A percentile compares a stretch with the other conserved stretches of the same genome.
These are phyloP conservation scores for Rhinolophus sinicus DNA, from an alignment of 2,113 vertebrate species.

Conservation along the genomic window DNA sequence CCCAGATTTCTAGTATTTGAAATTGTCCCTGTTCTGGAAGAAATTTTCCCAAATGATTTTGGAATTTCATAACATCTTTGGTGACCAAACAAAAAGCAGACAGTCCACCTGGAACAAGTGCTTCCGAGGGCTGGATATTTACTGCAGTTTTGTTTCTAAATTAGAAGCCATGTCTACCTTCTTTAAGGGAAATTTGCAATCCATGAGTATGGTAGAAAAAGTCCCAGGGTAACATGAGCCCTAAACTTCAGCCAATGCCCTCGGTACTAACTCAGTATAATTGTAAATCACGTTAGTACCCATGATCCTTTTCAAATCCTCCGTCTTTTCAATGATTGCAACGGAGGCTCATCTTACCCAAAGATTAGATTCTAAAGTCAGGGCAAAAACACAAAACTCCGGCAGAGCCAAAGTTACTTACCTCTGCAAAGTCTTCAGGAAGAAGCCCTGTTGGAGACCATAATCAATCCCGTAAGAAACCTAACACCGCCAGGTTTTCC, in stretches of 20 bases:
- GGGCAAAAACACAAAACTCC: background rate
- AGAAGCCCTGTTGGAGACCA: background rate
- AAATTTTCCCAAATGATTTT: constrained; percentile 33
- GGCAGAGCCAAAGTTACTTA: background rate
- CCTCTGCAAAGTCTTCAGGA: background rate
- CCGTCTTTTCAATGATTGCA: background rate
- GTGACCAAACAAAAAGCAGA: constrained; percentile 26
- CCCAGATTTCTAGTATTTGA: background rate
- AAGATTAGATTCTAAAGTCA: background rate
- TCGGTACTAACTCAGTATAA: background rate
- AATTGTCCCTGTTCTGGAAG: background rate
- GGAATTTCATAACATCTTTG: background rate
- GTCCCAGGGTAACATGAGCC: background rate
- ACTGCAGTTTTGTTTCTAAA: background rate
- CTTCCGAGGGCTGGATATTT: background rate
- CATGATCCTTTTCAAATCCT: background rate
- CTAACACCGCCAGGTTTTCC: background rate
- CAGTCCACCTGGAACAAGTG: background rate
- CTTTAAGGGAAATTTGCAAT: background rate
- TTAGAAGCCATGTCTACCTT: background rate
- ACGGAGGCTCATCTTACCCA: background rate
- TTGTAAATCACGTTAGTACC: background rate
- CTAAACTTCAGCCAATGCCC: background rate
- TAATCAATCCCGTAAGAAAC: background rate
- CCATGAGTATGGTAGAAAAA: background rate